A percentile compares a stretch with the other conserved stretches of the same genome.
These are phyloP conservation scores for Drymodes brunneopygia DNA, from an alignment of 2,113 vertebrate species.

Conservation along the genomic window DNA sequence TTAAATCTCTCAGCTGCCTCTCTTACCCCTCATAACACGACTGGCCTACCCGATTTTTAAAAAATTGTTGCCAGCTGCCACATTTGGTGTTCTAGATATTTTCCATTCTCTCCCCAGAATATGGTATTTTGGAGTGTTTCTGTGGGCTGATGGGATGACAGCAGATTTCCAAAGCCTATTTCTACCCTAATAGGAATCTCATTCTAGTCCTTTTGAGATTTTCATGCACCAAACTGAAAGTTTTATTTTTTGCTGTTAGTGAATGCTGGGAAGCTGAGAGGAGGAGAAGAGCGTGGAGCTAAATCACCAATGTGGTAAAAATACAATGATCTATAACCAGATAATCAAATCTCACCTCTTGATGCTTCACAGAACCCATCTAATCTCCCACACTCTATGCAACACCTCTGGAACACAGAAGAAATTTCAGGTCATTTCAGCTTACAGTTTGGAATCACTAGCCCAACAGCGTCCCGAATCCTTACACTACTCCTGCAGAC, in stretches of 20 bases:
- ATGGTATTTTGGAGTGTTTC: slow-evolving; percentile 11
- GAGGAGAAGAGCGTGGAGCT: neutral
- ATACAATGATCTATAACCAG: neutral
- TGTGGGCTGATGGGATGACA: neutral
- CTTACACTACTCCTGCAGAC: neutral
- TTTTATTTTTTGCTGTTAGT: neutral
- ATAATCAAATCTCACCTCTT: neutral
- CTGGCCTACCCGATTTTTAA: neutral
- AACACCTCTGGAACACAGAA: neutral
- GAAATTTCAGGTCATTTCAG: neutral
- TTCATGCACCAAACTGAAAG: neutral
- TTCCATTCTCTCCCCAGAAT: slow-evolving; percentile 25
- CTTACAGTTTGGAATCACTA: neutral
- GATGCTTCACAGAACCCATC: neutral
- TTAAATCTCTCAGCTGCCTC: slow-evolving; percentile 70
- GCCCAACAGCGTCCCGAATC: neutral
- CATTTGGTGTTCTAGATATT: slow-evolving; percentile 48
- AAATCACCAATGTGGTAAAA: neutral
- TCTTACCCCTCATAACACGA: slow-evolving; percentile 5
- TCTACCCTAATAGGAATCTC: neutral
- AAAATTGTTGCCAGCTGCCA: slow-evolving; percentile 65
- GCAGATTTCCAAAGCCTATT: slow-evolving; percentile 13
- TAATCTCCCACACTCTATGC: neutral
- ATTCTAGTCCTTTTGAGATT: neutral
- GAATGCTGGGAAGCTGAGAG: neutral